Evolutionary conservation across 1,140 invertebrate genomes (phyloP).

Genomic region (Drosophila bocki): DNA sequence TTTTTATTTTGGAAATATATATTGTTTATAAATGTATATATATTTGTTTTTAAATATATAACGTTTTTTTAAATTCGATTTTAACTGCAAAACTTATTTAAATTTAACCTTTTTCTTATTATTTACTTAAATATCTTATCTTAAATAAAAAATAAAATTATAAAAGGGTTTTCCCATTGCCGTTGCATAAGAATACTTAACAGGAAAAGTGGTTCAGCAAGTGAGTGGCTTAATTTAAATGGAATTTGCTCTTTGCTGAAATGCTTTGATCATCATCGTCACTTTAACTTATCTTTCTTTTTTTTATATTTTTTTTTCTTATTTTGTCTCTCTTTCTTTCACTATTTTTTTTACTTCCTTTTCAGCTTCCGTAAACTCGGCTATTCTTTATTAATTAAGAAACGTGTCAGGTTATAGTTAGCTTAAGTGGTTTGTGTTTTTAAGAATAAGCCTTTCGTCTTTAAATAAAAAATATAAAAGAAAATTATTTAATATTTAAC

Average conservation of each 20-base stretch:
- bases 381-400: conserved; percentile 7
- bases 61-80: no score
- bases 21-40: no score
- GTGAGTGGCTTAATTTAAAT: conserved; percentile 8
- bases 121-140: background rate
- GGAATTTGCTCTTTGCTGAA: conserved; percentile 10
- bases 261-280: conserved; percentile 13
- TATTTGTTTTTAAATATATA: no score
- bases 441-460: background rate
- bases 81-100: background rate
- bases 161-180: conserved; percentile 3
- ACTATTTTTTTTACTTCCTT: background rate
- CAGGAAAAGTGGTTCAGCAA: background rate
- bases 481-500: no score
- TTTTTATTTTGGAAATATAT: no score
- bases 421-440: background rate
- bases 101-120: background rate
- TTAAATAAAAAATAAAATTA: background rate
- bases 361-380: background rate
- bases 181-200: conserved; percentile 4
- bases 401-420: background rate
- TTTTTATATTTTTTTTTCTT: background rate
- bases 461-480: no score
- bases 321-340: background rate
- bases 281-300: background rate